Evolutionary conservation across 2,113 vertebrate genomes (phyloP).

Genomic region (Syrrhaptes paradoxus): DNA sequence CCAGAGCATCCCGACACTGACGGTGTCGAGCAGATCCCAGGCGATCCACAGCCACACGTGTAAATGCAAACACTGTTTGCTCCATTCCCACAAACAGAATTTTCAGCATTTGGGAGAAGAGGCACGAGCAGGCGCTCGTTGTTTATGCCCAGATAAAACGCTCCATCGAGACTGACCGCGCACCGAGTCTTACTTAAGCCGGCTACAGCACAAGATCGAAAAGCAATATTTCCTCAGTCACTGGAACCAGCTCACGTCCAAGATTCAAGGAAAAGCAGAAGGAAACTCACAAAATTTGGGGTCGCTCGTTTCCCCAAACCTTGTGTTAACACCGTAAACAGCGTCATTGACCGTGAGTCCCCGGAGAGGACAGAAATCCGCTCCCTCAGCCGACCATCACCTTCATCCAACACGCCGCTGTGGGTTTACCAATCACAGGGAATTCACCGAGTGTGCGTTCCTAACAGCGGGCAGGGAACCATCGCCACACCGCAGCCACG

Average conservation of each 20-base stretch:
- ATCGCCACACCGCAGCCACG: neutral
- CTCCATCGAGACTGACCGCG: neutral
- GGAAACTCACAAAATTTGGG: neutral
- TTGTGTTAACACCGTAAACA: neutral
- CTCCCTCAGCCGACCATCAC: neutral
- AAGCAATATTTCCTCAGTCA: neutral
- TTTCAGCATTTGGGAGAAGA: neutral
- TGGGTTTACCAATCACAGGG: slow-evolving; percentile 11
- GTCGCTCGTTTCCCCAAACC: neutral
- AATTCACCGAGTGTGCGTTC: neutral
- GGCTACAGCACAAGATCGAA: neutral
- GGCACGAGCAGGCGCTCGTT: neutral
- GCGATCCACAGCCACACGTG: accelerated
- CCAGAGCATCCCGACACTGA: neutral
- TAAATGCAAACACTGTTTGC: neutral
- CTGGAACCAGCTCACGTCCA: neutral
- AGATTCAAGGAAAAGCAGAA: neutral
- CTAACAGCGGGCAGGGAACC: neutral
- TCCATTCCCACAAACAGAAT: neutral
- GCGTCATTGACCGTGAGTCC: neutral
- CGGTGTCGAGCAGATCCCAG: neutral
- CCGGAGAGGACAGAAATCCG: neutral
- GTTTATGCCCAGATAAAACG: neutral
- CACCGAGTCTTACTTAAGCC: neutral
- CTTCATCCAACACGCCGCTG: neutral